Percentiles rank a stretch among this genome's conserved stretches.
Evolutionary conservation across 1,140 invertebrate genomes (phyloP).

Genomic region (Drosophila kanapiae): DNA sequence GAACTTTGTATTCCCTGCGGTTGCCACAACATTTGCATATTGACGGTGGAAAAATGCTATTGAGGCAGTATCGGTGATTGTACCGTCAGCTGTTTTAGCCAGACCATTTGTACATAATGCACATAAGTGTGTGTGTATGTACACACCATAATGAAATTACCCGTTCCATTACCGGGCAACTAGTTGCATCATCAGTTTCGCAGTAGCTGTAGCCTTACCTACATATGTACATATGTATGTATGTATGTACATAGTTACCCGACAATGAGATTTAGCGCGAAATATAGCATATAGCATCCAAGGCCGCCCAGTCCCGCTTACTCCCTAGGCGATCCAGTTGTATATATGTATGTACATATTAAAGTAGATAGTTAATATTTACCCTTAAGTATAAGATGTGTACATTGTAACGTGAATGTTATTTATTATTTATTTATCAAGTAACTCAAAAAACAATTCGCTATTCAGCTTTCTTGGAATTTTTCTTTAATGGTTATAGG

Average conservation of each 20-base stretch:
- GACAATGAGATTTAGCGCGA: conserved; percentile 29
- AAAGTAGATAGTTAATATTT: neutral
- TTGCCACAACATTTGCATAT: conserved; percentile 10
- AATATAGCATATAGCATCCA: conserved; percentile 23
- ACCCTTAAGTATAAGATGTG: neutral
- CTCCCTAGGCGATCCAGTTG: neutral
- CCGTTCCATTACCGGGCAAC: conserved; percentile 28
- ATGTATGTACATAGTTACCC: neutral
- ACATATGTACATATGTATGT: too few species aligned
- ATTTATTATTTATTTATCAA: neutral
- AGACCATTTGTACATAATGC: conserved; percentile 6
- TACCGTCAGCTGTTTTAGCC: conserved; percentile 23
- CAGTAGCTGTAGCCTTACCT: conserved; percentile 11
- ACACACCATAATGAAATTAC: conserved; percentile 19
- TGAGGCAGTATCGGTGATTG: conserved; percentile 11
- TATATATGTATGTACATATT: neutral
- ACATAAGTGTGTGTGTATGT: neutral
- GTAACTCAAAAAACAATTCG: neutral
- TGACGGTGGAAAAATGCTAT: conserved; percentile 7
- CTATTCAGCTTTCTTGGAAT: conserved; percentile 6
- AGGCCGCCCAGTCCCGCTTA: neutral
- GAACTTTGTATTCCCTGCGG: conserved; percentile 1
- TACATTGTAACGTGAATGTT: too few species aligned
- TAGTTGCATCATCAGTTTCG: conserved; percentile 46
- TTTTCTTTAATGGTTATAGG: neutral